Evolutionary conservation across 64 coral and sea anemone genomes (phyloP).

Genomic region (Pocillopora damicornis): DNA sequence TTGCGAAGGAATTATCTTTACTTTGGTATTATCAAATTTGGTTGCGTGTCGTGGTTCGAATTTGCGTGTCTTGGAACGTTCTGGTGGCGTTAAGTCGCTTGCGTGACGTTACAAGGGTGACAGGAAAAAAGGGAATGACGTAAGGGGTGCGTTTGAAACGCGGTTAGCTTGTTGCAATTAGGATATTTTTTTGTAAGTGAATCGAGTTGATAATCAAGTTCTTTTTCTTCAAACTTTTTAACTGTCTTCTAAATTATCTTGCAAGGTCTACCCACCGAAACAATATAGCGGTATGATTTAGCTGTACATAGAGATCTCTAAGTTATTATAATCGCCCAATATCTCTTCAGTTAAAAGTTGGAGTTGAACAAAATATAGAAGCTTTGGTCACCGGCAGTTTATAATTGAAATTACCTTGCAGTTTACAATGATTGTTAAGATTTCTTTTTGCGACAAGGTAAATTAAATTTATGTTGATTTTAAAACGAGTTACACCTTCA

Average conservation of each 20-base stretch:
- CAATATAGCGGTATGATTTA: slow-evolving; percentile 13
- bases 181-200: neutral
- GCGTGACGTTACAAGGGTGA: too few relatives aligned
- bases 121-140: too few relatives aligned
- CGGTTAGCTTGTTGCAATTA: neutral
- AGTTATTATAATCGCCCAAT: slow-evolving; percentile 11
- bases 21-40: too few relatives aligned
- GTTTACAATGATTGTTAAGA: neutral
- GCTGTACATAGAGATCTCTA: slow-evolving; percentile 35
- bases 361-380: slow-evolving; percentile 24
- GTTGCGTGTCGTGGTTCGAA: too few relatives aligned
- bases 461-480: neutral
- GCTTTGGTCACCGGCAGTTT: neutral
- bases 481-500: neutral
- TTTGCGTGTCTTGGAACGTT: too few relatives aligned
- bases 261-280: neutral
- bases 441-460: neutral
- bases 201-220: neutral
- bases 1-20: too few relatives aligned
- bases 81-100: too few relatives aligned
- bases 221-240: neutral
- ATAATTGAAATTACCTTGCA: neutral
- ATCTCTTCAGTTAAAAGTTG: slow-evolving; percentile 12
- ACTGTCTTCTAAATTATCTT: neutral
- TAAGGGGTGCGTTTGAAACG: too few relatives aligned